Evolutionary conservation across 2,888 invertebrate genomes (phyloP), one percentile per base, ranked within the genome.

Genomic region (Habrosyne pyritoides): DNA sequence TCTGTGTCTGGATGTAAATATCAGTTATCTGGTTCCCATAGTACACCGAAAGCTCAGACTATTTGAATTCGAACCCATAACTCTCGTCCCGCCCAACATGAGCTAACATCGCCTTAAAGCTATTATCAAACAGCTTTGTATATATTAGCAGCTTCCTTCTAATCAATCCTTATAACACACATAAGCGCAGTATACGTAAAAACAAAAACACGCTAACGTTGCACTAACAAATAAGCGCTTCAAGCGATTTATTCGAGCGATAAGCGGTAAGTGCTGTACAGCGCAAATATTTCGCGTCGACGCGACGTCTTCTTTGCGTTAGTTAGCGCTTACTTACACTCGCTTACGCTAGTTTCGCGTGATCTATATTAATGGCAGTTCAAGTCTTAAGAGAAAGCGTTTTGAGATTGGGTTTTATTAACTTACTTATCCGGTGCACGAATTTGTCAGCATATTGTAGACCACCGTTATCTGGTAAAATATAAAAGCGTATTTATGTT

Each of bases 321-420:
- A 87, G 86, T 88, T 87, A 86, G 83, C 85, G 82, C 85, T 85
- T 83, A 85, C 81, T 83, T 78, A 77, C 79, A 71, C 66, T 61
- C 68, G 71, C 69, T 69, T 62, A 61, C 71, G 67, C 64, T 71
- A 64, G 61, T 69, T 68, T 75, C 69, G 74, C 76, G 77, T 81
- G 81, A 80, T 74, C 72, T 63, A 67, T 68, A 64, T 54, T 47
- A 47, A 21, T 47, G 33, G 12, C 51, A 53, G 56, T 18, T 0
- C 26, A 57, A 60, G 18, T 6, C 10, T 46, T 12, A 21, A 52
- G 57, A 49, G 47, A 14, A 3, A 42, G 56, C 50, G 30, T 22
- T 42, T 18, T 42, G n/a, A 4, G 33, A 33, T 12, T 28, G 4
- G 12, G 12, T 12, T 12, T 12, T 33, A 33, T 10, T 33, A 12